A percentile compares a stretch with the other conserved stretches of the same genome.
phyloP scores from a whole-genome alignment of 2,113 vertebrate genomes.

The Takifugu flavidus region DNA sequence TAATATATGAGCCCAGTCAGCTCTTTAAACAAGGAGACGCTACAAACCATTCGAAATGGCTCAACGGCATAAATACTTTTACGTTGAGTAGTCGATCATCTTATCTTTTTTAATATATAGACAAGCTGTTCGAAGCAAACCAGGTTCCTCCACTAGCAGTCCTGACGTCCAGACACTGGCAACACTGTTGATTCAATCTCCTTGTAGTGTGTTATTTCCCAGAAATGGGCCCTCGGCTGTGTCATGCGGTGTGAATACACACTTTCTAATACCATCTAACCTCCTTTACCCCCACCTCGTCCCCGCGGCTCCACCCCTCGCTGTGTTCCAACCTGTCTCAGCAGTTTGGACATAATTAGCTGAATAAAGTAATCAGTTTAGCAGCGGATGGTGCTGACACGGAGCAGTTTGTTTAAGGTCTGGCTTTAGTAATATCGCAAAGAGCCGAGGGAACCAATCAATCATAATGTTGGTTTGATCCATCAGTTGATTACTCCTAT shows the following conservation, averaged over 20 bases:
- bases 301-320: slow-evolving; percentile 37
- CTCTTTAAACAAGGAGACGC: slow-evolving; percentile 27
- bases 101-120: slow-evolving; percentile 5
- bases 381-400: slow-evolving; percentile 24
- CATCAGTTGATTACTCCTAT: slow-evolving; percentile 4
- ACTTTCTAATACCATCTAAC: slow-evolving; percentile 38
- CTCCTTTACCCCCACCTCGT: slow-evolving; percentile 6
- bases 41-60: slow-evolving; percentile 15
- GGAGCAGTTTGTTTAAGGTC: slow-evolving; percentile 4
- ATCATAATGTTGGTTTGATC: slow-evolving; percentile 1
- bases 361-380: slow-evolving; percentile 34
- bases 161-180: slow-evolving; percentile 32
- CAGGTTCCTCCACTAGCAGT: not conserved
- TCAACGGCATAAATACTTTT: not conserved
- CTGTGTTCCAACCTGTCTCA: slow-evolving; percentile 29
- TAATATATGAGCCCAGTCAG: slow-evolving; percentile 30
- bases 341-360: slow-evolving; percentile 46
- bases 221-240: slow-evolving; percentile 46
- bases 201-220: slow-evolving; percentile 53
- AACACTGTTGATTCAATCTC: slow-evolving; percentile 54
- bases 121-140: too few relatives aligned
- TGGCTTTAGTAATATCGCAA: slow-evolving; percentile 2
- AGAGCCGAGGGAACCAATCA: not conserved
- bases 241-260: slow-evolving; percentile 37
- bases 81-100: not conserved